Conservation (phyloP, 2,888 invertebrate species). For the Drosophila koepferae region DNA sequence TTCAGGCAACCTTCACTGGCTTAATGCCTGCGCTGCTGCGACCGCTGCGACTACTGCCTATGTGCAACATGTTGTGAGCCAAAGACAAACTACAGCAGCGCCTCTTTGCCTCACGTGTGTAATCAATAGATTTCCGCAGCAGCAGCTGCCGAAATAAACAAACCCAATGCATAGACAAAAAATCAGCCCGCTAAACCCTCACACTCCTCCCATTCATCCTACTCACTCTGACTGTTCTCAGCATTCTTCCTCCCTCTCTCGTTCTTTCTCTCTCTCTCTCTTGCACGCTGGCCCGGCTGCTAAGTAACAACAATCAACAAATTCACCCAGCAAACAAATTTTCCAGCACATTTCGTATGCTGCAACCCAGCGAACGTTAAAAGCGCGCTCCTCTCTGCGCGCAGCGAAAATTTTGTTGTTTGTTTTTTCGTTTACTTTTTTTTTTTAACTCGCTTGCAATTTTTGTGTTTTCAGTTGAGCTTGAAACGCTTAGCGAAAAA, state of each 20-base stretch:
- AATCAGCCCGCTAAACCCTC: constrained; percentile 22
- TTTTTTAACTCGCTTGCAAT: constrained; percentile 22
- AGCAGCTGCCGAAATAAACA: constrained; percentile 61
- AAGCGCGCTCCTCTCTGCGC: constrained; percentile 7
- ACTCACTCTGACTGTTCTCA: constrained; percentile 2
- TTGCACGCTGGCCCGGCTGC: constrained; percentile 66
- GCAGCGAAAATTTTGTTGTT: not conserved
- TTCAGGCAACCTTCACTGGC: constrained; percentile 84
- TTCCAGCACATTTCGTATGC: constrained; percentile 5
- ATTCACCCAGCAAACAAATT: constrained; percentile 57
- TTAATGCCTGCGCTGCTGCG: constrained; percentile 36
- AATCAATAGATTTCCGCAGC: constrained; percentile 72
- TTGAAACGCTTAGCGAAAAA: constrained; percentile 62
- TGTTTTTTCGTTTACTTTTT: not conserved
- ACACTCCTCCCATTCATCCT: constrained; percentile 2
- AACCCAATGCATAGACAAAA: constrained; percentile 21
- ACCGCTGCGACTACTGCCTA: constrained; percentile 21
- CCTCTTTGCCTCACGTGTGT: constrained; percentile 77
- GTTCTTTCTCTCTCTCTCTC: constrained; percentile 11
- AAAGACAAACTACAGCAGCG: constrained; percentile 37
- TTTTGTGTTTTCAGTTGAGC: constrained; percentile 63
- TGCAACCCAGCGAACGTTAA: constrained; percentile 39
- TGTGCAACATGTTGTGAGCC: constrained; percentile 59
- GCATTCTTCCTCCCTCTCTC: not conserved
- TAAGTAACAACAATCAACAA: constrained; percentile 82